These are phyloP conservation scores for Drosophila eohydei DNA, from an alignment of 2,888 invertebrate species.

Conservation along the genomic window DNA sequence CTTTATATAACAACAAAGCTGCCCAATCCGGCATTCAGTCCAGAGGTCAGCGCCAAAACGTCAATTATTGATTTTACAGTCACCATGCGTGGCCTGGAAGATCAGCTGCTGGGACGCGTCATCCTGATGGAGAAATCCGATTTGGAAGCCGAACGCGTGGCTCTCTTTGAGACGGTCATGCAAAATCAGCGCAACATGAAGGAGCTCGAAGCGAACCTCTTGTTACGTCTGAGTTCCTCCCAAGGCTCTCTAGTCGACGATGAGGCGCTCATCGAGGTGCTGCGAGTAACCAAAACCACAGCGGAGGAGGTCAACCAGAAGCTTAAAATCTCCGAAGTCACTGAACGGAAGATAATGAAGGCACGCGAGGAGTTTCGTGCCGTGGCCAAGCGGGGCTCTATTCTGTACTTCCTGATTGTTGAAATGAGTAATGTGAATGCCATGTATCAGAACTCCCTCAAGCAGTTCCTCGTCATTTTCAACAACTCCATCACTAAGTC, in stretches of 20 bases:
- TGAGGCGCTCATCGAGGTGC: conserved; percentile 95
- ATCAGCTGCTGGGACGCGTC: conserved; percentile 96
- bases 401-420: conserved; percentile 97
- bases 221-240: conserved; percentile 96
- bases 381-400: conserved; percentile 97
- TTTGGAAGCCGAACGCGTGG: conserved; percentile 96
- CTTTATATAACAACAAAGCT: conserved; percentile 98
- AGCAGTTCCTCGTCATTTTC: conserved; percentile 96
- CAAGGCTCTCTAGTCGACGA: conserved; percentile 98
- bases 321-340: conserved; percentile 95
- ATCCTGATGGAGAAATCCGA: conserved; percentile 98
- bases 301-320: conserved; percentile 98
- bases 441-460: conserved; percentile 98
- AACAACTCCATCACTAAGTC: conserved; percentile 97
- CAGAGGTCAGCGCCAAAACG: conserved; percentile 98
- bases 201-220: conserved; percentile 95
- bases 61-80: conserved; percentile 99
- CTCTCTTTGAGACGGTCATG: conserved; percentile 97
- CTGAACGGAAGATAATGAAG: conserved; percentile 96
- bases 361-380: conserved; percentile 98
- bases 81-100: conserved; percentile 97
- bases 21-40: conserved; percentile 98
- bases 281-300: conserved; percentile 94
- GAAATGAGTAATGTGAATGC: conserved; percentile 98
- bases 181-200: conserved; percentile 98